phyloP scores from a whole-genome alignment of 2,113 vertebrate genomes.

The Leptodactylus fuscus region DNA sequence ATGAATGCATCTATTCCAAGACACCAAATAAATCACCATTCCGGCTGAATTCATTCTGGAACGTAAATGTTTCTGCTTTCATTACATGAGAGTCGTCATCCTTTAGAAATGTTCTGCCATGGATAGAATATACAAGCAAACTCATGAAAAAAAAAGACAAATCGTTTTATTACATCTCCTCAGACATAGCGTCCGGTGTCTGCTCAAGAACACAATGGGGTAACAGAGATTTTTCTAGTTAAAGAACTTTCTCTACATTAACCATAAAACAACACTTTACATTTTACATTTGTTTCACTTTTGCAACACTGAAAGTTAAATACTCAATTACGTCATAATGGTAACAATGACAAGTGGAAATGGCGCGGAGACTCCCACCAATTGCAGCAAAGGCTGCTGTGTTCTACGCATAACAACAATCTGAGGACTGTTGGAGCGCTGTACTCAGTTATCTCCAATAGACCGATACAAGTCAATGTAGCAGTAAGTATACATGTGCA shows the following conservation, averaged over 20 bases:
- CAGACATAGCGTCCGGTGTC: not conserved
- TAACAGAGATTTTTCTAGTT: not conserved
- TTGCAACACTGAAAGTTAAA: not conserved
- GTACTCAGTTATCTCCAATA: too few relatives aligned
- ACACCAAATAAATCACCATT: conserved; percentile 48
- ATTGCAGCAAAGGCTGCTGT: too few relatives aligned
- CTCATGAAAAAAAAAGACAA: conserved; percentile 25
- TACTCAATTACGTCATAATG: too few relatives aligned
- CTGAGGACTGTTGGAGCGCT: too few relatives aligned
- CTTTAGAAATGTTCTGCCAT: conserved; percentile 36
- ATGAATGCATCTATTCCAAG: conserved; percentile 21
- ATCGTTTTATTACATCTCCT: not conserved
- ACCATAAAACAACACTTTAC: not conserved
- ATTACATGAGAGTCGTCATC: conserved; percentile 30
- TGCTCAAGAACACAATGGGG: conserved; percentile 1
- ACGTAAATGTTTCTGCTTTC: conserved; percentile 23
- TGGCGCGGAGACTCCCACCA: too few relatives aligned
- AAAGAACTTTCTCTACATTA: not conserved
- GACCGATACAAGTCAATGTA: too few relatives aligned
- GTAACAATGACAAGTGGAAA: too few relatives aligned
- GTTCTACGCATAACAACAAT: too few relatives aligned
- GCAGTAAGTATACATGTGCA: too few relatives aligned
- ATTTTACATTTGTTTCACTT: not conserved
- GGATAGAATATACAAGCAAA: conserved; percentile 32
- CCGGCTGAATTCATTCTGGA: not conserved